Percentiles rank a stretch among this genome's conserved stretches.
phyloP scores from a whole-genome alignment of 2,888 invertebrate genomes.

The Troglohyphantes excavatus region DNA sequence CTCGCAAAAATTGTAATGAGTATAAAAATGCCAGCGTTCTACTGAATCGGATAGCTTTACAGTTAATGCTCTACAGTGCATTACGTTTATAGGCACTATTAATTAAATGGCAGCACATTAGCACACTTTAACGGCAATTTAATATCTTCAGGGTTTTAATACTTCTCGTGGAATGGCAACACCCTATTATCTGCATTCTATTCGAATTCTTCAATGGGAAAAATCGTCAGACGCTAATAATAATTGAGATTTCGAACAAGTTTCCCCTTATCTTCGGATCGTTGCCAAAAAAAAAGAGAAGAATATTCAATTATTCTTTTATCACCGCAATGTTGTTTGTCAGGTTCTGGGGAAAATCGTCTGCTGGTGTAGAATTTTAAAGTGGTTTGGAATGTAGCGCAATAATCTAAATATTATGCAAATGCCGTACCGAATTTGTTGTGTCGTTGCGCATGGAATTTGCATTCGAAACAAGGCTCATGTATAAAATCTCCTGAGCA shows the following conservation, averaged over 20 bases:
- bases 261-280: not conserved
- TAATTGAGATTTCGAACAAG: constrained; percentile 28
- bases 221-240: constrained; percentile 13
- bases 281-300: not conserved
- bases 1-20: not conserved
- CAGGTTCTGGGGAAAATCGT: too few species aligned
- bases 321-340: not conserved
- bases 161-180: not conserved
- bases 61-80: constrained; percentile 9
- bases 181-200: constrained; percentile 17
- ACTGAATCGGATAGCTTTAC: not conserved
- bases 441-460: constrained; percentile 10
- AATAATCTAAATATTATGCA: constrained; percentile 51
- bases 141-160: constrained; percentile 10
- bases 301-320: not conserved
- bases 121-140: constrained; percentile 32
- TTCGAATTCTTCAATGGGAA: constrained; percentile 3
- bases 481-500: constrained; percentile 5
- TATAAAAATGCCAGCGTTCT: not conserved
- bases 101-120: constrained; percentile 42
- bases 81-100: constrained; percentile 30
- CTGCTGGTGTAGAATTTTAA: not conserved
- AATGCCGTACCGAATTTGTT: constrained; percentile 15
- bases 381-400: not conserved
- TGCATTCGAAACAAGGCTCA: constrained; percentile 27